These are phyloP conservation scores for Stenchaetothrips biformis DNA, from an alignment of 2,888 invertebrate species.

Conservation along the genomic window DNA sequence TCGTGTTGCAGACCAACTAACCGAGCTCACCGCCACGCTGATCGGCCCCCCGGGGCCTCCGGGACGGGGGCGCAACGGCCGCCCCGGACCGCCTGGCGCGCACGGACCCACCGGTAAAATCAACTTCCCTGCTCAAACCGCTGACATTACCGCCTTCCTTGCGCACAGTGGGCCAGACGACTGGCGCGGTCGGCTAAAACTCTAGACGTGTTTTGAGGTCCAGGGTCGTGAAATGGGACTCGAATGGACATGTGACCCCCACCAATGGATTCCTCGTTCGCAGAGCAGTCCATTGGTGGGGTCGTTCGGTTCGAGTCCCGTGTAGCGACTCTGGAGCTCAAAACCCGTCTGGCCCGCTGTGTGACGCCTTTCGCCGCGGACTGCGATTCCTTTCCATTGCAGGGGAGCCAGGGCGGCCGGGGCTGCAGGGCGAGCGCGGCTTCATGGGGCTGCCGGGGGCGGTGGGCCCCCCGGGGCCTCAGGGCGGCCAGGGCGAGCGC, in stretches of 20 bases:
- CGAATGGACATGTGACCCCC: too few species aligned
- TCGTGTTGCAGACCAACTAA: conserved; percentile 60
- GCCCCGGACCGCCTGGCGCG: conserved; percentile 63
- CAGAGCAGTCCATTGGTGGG: too few species aligned
- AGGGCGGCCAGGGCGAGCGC: conserved; percentile 48
- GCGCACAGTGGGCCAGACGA: too few species aligned
- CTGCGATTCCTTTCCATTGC: conserved; percentile 29
- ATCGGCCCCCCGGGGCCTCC: conserved; percentile 63
- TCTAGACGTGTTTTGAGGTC: too few species aligned
- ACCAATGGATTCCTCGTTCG: too few species aligned
- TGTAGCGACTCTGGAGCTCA: conserved; percentile 28
- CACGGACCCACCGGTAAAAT: conserved; percentile 61
- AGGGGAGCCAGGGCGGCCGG: conserved; percentile 50
- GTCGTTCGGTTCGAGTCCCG: conserved; percentile 31
- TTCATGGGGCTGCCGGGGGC: conserved; percentile 49
- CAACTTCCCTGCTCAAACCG: conserved; percentile 31
- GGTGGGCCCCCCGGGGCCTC: conserved; percentile 63
- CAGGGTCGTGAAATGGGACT: too few species aligned
- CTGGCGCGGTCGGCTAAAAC: too few species aligned
- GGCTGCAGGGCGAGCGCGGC: conserved; percentile 50
- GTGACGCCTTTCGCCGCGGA: background rate
- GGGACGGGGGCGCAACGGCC: conserved; percentile 61
- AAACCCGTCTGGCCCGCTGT: conserved; percentile 27
- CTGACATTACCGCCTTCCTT: background rate
- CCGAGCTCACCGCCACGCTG: conserved; percentile 60